These are phyloP conservation scores for Tortrix viridana DNA, from an alignment of 2,888 invertebrate species.

Conservation along the genomic window DNA sequence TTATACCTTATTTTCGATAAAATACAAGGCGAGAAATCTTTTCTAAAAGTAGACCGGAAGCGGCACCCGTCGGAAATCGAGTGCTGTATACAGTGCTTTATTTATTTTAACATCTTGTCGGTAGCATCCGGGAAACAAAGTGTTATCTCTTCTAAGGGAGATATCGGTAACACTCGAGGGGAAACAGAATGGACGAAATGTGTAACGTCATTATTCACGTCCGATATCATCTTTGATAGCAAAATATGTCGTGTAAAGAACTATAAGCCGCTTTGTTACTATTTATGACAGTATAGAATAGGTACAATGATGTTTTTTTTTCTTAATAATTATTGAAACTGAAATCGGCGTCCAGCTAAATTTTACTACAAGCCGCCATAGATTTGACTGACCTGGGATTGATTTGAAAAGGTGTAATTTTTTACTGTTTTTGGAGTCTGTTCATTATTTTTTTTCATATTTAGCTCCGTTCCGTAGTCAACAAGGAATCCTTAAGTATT, in stretches of 20 bases:
- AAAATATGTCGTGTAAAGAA: not conserved
- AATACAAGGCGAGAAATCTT: conserved; percentile 59
- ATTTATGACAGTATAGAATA: not conserved
- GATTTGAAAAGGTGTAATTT: too few species aligned
- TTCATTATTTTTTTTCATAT: too few species aligned
- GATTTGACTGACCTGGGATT: too few species aligned
- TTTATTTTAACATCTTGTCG: conserved; percentile 80
- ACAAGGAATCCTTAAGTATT: too few species aligned
- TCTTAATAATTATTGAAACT: too few species aligned
- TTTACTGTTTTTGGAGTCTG: too few species aligned
- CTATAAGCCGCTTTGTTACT: not conserved
- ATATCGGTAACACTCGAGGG: conserved; percentile 17
- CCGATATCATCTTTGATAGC: conserved; percentile 31
- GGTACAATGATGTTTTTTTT: too few species aligned
- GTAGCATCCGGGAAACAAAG: conserved; percentile 67
- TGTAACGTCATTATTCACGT: conserved; percentile 25
- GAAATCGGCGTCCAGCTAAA: too few species aligned
- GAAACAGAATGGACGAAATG: conserved; percentile 33
- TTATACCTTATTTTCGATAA: conserved; percentile 61
- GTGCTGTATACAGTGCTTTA: conserved; percentile 63
- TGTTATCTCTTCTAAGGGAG: conserved; percentile 33
- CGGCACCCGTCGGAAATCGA: conserved; percentile 72
- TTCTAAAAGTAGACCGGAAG: conserved; percentile 63
- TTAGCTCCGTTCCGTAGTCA: too few species aligned
- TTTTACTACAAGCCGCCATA: too few species aligned